Conservation (phyloP, 2,888 invertebrate genomes). For the Timema cristinae region DNA sequence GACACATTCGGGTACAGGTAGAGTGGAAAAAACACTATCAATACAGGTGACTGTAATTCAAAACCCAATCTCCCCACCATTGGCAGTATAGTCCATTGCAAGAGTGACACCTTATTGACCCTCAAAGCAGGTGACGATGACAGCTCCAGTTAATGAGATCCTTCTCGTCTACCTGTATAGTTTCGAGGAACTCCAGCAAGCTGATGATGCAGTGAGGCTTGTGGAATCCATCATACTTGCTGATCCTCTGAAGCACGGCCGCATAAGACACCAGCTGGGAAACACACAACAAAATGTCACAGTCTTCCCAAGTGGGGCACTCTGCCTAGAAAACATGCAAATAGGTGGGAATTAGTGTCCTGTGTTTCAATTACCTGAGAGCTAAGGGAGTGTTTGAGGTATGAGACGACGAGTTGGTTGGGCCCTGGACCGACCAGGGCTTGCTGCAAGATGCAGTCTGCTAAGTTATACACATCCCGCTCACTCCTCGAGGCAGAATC, state of each 20-base stretch:
- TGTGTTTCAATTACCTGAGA: constrained; percentile 58
- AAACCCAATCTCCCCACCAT: too few relatives aligned
- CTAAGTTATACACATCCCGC: constrained; percentile 89
- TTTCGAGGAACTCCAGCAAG: constrained; percentile 78
- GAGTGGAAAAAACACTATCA: too few relatives aligned
- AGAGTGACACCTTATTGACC: too few relatives aligned
- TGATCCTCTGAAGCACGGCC: constrained; percentile 81
- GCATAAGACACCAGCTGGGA: constrained; percentile 78
- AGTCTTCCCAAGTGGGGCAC: too few relatives aligned
- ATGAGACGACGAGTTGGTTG: constrained; percentile 85
- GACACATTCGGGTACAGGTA: too few relatives aligned
- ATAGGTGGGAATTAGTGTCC: too few relatives aligned
- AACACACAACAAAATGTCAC: neutral
- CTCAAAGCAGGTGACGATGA: too few relatives aligned
- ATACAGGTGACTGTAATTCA: too few relatives aligned
- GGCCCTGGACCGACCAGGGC: constrained; percentile 91
- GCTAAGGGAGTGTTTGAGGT: constrained; percentile 86
- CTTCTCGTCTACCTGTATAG: constrained; percentile 47
- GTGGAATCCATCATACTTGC: constrained; percentile 81
- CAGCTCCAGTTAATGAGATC: too few relatives aligned
- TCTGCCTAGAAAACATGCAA: too few relatives aligned
- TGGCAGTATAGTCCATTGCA: too few relatives aligned
- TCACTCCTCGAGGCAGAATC: constrained; percentile 80
- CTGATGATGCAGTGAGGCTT: constrained; percentile 86
- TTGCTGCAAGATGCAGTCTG: constrained; percentile 90